phyloP scores from a whole-genome alignment of 2,113 vertebrate species.

The Vombatus ursinus region DNA sequence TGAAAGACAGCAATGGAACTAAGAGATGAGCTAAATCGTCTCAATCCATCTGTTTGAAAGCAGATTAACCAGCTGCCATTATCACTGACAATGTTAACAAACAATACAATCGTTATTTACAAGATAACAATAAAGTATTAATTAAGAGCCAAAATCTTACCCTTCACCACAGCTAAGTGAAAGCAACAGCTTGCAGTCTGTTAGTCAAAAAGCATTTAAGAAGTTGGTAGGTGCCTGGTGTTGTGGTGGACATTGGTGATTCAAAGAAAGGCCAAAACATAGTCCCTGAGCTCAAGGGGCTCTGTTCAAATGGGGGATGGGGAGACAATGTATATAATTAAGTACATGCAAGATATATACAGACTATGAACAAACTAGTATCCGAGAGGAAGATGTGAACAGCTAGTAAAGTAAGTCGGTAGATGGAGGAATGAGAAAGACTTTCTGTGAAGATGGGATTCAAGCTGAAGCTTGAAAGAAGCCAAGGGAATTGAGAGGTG shows the following conservation, averaged over 20 bases:
- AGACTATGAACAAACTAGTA: background rate
- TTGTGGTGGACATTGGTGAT: background rate
- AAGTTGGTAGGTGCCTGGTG: background rate
- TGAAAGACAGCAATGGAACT: background rate
- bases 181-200: background rate
- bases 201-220: background rate
- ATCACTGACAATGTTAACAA: background rate
- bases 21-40: background rate
- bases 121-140: background rate
- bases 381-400: background rate
- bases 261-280: background rate
- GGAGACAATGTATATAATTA: background rate
- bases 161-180: background rate
- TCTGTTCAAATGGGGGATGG: background rate
- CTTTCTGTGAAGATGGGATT: background rate
- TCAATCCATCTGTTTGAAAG: background rate
- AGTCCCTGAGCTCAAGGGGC: background rate
- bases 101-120: background rate
- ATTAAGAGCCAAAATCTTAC: background rate
- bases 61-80: background rate
- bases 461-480: background rate
- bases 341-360: background rate
- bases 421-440: background rate
- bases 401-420: background rate
- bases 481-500: background rate